Evolutionary conservation across 2,113 vertebrate species (phyloP).

Genomic region (Pungitius pungitius): DNA sequence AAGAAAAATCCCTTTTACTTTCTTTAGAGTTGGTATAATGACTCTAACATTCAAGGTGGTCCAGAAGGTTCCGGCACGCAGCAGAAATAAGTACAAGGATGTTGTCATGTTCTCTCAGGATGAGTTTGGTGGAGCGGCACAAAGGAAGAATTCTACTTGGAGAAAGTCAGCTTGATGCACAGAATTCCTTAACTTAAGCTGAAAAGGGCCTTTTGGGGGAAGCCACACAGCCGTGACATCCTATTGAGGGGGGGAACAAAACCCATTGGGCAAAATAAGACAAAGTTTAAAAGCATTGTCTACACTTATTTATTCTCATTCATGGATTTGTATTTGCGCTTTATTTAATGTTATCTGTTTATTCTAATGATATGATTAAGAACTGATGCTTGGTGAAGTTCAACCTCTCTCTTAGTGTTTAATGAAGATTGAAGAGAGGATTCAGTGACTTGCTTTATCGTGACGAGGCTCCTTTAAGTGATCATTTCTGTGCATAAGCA

Average conservation of each 20-base stretch:
- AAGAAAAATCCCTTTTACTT: too few species aligned
- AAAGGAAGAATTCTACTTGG: conserved; percentile 1
- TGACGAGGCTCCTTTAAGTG: too few species aligned
- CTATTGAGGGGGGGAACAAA: background rate
- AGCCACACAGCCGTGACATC: background rate
- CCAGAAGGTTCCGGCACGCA: background rate
- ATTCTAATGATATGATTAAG: too few species aligned
- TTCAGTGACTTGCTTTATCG: too few species aligned
- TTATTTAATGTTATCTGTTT: too few species aligned
- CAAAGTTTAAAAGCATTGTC: too few species aligned
- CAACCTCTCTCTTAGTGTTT: too few species aligned
- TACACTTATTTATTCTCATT: too few species aligned
- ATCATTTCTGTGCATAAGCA: too few species aligned
- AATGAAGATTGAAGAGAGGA: too few species aligned
- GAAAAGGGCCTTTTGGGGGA: background rate
- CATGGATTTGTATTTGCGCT: too few species aligned
- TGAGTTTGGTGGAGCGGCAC: conserved; percentile 9
- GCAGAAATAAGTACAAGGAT: background rate
- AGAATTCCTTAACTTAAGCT: conserved; percentile 8
- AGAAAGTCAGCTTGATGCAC: conserved; percentile 7
- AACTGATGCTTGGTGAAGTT: too few species aligned
- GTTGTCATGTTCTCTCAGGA: background rate
- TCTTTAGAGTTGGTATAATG: background rate
- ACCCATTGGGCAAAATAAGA: background rate
- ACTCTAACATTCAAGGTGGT: background rate